Base-by-base conservation (phyloP, 2,888 invertebrate species). In the Choreutis nemorana region DNA sequence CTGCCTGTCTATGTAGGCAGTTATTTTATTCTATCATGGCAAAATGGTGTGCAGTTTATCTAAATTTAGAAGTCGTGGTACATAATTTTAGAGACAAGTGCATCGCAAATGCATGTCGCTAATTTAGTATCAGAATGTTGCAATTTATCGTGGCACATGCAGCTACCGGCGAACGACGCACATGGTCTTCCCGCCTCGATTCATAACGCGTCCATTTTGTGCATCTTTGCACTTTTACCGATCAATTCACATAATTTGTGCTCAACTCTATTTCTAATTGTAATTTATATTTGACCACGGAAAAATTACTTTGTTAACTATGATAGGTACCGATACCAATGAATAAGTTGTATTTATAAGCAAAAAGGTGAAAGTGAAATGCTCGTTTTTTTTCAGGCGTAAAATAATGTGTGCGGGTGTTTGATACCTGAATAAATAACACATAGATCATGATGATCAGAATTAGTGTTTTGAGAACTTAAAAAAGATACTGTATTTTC, bases 51-150 rank as follows among this genome's bases (percentile, higher is more conserved):
- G 48, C 54, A 61, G 56, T 52, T 44, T 45, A 45, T 65, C 63
- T 72, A 68, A 56, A 58, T 54, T 59, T 64, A 70, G 64, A 45
- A 34, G 37, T 27, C 41, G 46, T 48, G 52, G 57, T 59, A 52
- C 60, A 56, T 54, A 55, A 45, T n/a, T n/a, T 44, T 48, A 55
- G 48, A 55, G 45, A 46, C 48, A 50, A 48, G 48, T 55, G 52
- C 49, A 44, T 6, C 8, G 14, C 6, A 3, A 51, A 50, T 48
- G 53, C 55, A 57, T 54, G 60, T 49, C 52, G 51, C 53, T 54
- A 52, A 70, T 56, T 63, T 68, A 65, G 66, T 66, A 61, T 59
- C 54, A 55, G 54, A 45, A 58, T 55, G 55, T 59, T 54, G 49
- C 50, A 43, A n/a, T n/a, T n/a, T 38, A 30, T 53, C 45, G 48